Evolutionary conservation across 2,113 vertebrate species (phyloP), one percentile per base, ranked within the genome.

Genomic region (Urocolius indicus): DNA sequence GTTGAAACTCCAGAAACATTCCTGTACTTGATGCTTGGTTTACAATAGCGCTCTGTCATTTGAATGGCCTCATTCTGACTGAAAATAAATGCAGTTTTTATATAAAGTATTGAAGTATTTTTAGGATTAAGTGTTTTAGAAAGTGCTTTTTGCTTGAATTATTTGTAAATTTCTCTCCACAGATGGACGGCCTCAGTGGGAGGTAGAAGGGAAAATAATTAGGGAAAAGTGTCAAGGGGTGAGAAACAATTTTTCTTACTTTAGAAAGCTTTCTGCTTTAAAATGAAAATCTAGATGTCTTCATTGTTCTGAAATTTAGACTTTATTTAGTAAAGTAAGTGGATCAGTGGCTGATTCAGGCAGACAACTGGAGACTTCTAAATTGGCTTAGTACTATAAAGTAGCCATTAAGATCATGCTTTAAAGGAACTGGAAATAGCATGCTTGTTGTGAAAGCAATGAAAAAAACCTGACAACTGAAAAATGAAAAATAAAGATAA

Each of bases 171-270:
- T 98, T 98, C 67, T 98, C 87, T 95, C 73, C 95, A 93, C 96
- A 99, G 99, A 99, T 98, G 99, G 99, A 97, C 97, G 99, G 95
- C 99, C 99, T 94, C 99, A 99, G 32, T 99, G 99, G 99, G 99
- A 99, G 89, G 99, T 99, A 91, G 99, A 99, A 97, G 99, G 99
- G 82, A 99, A 99, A 98, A 99, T 99, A 97, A 97, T 99, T 66
- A 98, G 98, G 79, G 99, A 99, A 96, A 99, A 99, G 96, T 98
- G 98, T 98, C 99, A 99, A 98, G 99, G 98, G 97, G 99, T 99
- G 97, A 99, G 99, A 98, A 95, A 77, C 77, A 86, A 57, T 91
- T 93, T 93, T 97, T 97, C 48, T 95, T 97, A 88, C 19, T 96
- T 83, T 59, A 80, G 63, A 95, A 97, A 80, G 73, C 85, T 94